These are phyloP conservation scores for Anguilla japonica DNA, from an alignment of 2,113 vertebrate species.

Conservation along the genomic window DNA sequence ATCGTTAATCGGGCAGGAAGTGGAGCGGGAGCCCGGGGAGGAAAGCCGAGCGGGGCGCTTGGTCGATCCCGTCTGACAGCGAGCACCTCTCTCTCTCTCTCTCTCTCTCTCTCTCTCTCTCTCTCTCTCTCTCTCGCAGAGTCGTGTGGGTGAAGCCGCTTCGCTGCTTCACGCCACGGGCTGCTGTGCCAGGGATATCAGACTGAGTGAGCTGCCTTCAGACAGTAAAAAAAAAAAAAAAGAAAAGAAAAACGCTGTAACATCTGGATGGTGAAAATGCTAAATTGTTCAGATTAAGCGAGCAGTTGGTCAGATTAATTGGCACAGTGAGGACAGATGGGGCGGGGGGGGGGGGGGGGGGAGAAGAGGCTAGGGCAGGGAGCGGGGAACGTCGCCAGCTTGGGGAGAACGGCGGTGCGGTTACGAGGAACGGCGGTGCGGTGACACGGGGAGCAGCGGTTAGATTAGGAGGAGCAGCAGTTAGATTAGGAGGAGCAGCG, in stretches of 20 bases:
- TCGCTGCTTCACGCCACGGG: not conserved
- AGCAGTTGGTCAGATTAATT: constrained; percentile 45
- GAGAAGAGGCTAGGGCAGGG: not conserved
- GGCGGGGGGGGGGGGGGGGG: constrained; percentile 7
- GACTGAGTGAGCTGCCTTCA: not conserved
- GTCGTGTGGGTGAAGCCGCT: not conserved
- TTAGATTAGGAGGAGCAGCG: too few relatives aligned
- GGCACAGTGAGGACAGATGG: constrained; percentile 37
- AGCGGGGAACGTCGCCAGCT: not conserved
- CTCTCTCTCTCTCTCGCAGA: not conserved
- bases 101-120: too few relatives aligned
- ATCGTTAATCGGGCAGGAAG: not conserved
- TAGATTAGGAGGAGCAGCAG: too few relatives aligned
- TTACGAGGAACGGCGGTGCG: not conserved
- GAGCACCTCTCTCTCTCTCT: not conserved
- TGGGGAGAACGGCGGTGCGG: not conserved
- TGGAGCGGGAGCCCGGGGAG: not conserved
- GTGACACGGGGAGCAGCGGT: too few relatives aligned
- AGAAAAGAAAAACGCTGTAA: not conserved
- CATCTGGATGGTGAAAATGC: constrained; percentile 40
- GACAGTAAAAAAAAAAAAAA: too few relatives aligned
- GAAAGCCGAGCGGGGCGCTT: too few relatives aligned
- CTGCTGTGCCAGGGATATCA: not conserved
- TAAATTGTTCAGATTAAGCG: constrained; percentile 47
- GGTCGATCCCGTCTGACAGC: not conserved